These are phyloP conservation scores for Turritopsis dohrnii DNA, from an alignment of 30 jellyfish, hydroid and myxozoan species.

Conservation along the genomic window DNA sequence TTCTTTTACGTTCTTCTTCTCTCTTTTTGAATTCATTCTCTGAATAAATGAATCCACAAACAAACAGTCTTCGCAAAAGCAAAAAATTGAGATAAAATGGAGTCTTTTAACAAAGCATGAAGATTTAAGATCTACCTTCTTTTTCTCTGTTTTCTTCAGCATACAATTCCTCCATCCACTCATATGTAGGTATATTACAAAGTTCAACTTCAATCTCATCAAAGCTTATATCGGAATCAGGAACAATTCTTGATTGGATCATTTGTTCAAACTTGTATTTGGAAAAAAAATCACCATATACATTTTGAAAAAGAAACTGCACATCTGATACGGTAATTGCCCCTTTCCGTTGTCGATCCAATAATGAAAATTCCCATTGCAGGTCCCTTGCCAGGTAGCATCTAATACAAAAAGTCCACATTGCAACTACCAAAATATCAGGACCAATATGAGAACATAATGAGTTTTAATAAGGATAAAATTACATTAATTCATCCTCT, in stretches of 20 bases:
- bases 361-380: slow-evolving; percentile 85
- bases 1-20: slow-evolving; percentile 29
- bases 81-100: background rate
- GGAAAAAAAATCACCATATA: slow-evolving; percentile 79
- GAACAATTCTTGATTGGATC: slow-evolving; percentile 46
- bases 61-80: background rate
- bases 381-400: slow-evolving; percentile 59
- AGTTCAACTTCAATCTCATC: slow-evolving; percentile 85
- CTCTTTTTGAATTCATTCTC: slow-evolving; percentile 50
- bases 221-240: slow-evolving; percentile 44
- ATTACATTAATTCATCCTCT: too few species aligned
- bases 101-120: background rate
- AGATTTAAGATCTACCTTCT: slow-evolving; percentile 38
- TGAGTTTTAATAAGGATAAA: too few species aligned
- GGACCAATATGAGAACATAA: too few species aligned
- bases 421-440: too few species aligned
- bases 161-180: slow-evolving; percentile 69
- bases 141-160: slow-evolving; percentile 61
- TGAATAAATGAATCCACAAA: slow-evolving; percentile 5
- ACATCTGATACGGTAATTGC: slow-evolving; percentile 64
- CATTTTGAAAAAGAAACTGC: slow-evolving; percentile 54
- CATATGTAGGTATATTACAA: slow-evolving; percentile 69
- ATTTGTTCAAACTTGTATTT: slow-evolving; percentile 50
- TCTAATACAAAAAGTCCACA: background rate
- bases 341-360: slow-evolving; percentile 61